Evolutionary conservation across 2,113 vertebrate genomes (phyloP).

Genomic region (Micromys minutus): DNA sequence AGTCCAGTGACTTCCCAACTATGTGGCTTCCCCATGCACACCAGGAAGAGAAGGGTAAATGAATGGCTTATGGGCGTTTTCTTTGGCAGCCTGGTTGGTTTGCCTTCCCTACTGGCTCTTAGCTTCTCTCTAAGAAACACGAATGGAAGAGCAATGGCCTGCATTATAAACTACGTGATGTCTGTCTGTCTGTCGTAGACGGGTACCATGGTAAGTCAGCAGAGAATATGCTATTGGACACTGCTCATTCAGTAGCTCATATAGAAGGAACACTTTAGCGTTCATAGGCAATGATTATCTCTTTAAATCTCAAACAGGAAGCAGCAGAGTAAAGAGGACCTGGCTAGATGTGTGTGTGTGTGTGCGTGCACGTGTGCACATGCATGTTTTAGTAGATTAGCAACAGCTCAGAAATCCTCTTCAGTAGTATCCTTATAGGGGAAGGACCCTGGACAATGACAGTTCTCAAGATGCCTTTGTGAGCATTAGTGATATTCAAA

Average conservation of each 20-base stretch:
- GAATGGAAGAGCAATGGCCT: neutral
- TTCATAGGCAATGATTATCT: neutral
- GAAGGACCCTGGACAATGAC: neutral
- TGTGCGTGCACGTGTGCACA: fast-evolving
- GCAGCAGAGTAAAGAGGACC: neutral
- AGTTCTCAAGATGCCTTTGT: neutral
- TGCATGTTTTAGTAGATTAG: neutral
- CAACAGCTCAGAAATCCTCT: neutral
- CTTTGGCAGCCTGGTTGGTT: no score
- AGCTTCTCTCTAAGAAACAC: neutral
- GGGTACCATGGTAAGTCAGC: neutral
- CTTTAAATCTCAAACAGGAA: neutral
- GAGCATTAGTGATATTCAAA: neutral
- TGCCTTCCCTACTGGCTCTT: neutral
- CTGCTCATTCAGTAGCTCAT: neutral
- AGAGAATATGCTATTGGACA: neutral
- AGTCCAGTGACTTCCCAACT: neutral
- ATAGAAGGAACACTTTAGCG: neutral
- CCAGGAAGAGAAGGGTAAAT: neutral
- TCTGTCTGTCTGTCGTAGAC: neutral
- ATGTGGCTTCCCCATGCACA: neutral
- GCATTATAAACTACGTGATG: neutral
- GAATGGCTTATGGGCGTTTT: neutral
- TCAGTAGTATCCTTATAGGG: neutral
- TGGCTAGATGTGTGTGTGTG: neutral